Percentiles rank a stretch among this genome's conserved stretches.
These are phyloP conservation scores for Deilephila elpenor DNA, from an alignment of 2,888 invertebrate genomes.

Conservation along the genomic window DNA sequence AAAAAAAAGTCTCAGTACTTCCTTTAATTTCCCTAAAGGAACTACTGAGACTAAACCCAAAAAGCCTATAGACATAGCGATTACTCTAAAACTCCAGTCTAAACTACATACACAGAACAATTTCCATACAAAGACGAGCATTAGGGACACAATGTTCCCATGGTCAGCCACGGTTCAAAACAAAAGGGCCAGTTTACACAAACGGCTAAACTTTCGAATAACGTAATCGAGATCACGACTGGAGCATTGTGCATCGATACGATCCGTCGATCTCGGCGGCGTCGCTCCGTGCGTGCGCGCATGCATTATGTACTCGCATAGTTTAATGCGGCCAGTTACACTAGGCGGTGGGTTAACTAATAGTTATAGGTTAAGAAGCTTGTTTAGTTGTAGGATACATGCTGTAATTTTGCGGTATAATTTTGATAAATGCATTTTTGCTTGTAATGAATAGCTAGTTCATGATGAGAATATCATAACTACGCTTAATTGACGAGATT, in stretches of 20 bases:
- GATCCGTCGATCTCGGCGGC: constrained; percentile 76
- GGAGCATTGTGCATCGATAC: constrained; percentile 79
- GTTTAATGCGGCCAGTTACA: constrained; percentile 52
- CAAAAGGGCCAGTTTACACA: constrained; percentile 64
- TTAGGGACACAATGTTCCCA: constrained; percentile 13
- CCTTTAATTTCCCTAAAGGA: too few species aligned
- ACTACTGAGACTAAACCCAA: too few species aligned
- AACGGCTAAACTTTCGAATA: constrained; percentile 50
- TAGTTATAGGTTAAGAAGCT: neutral
- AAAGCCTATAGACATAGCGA: too few species aligned
- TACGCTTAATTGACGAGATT: too few species aligned
- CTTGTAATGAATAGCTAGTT: too few species aligned
- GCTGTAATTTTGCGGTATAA: too few species aligned
- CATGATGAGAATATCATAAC: too few species aligned
- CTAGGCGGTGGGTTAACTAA: constrained; percentile 33
- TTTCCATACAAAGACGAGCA: neutral
- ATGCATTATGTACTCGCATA: constrained; percentile 78
- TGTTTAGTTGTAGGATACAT: neutral
- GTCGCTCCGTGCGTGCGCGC: constrained; percentile 76
- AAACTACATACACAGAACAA: neutral
- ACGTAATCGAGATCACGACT: constrained; percentile 81
- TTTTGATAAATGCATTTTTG: too few species aligned
- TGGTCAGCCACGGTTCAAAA: constrained; percentile 42
- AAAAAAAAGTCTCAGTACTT: too few species aligned
- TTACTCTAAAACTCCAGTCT: neutral